Percentiles rank a stretch among this genome's conserved stretches.
Evolutionary conservation across 2,888 invertebrate species (phyloP).

Genomic region (Agriopis aurantiaria): DNA sequence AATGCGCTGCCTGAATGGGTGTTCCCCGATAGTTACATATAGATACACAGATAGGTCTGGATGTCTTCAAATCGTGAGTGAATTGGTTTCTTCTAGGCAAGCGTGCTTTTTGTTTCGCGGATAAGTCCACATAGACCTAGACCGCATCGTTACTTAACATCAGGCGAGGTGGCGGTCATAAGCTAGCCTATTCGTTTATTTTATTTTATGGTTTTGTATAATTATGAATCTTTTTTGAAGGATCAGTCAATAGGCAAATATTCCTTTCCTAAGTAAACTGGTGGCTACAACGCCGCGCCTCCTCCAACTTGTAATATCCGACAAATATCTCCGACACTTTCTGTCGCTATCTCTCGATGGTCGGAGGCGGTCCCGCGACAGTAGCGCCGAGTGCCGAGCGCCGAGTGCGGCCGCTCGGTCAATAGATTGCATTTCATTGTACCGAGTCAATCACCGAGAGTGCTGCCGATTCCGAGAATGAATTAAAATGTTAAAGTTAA

Average conservation of each 20-base stretch:
- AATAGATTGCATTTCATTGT: not conserved
- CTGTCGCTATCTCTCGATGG: not conserved
- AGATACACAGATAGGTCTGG: no score
- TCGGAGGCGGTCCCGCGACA: slow-evolving; percentile 4
- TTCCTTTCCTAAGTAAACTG: not conserved
- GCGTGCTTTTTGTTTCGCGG: no score
- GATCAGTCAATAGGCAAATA: not conserved
- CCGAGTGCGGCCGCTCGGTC: not conserved
- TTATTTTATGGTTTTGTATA: no score
- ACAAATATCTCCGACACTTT: slow-evolving; percentile 1
- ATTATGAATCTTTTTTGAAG: not conserved
- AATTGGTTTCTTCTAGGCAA: no score
- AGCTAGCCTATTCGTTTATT: no score
- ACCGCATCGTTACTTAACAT: no score
- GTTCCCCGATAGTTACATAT: no score
- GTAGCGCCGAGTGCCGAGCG: not conserved
- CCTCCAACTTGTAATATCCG: slow-evolving; percentile 5
- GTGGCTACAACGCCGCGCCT: not conserved
- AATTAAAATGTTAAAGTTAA: no score
- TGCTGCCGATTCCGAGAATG: not conserved
- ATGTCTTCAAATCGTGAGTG: no score
- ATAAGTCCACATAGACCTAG: no score
- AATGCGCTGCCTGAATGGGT: no score
- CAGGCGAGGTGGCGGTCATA: no score
- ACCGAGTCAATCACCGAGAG: not conserved